Evolutionary conservation across 37 sponge, comb jelly and placozoan species (phyloP).

Genomic region (Hexactinellida sp.): DNA sequence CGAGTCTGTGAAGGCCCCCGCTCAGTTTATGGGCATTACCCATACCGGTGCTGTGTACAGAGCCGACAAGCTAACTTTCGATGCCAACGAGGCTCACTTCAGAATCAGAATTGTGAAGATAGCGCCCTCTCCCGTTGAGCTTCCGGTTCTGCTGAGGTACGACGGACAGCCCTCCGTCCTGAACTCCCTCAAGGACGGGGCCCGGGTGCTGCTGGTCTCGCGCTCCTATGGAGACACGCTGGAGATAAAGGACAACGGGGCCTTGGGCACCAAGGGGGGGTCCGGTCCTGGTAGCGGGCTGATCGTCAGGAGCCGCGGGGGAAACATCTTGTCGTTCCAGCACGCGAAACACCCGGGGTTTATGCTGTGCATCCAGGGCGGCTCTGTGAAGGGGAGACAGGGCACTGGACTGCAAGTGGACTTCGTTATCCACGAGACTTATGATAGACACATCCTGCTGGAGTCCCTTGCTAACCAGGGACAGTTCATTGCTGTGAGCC

Average conservation of each 20-base stretch:
- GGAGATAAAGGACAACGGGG: not conserved
- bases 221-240: not conserved
- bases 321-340: not conserved
- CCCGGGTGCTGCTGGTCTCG: not conserved
- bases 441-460: not conserved
- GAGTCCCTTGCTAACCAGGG: not conserved
- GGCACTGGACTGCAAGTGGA: not conserved
- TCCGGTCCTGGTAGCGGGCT: not conserved
- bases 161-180: not conserved
- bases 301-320: not conserved
- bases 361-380: not conserved
- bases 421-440: not conserved
- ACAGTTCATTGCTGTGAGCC: not conserved
- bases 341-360: not conserved
- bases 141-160: not conserved
- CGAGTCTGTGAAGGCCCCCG: not conserved
- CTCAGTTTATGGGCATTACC: not conserved
- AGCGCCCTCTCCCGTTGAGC: not conserved
- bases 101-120: slow-evolving; percentile 9
- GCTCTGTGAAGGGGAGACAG: not conserved
- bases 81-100: not conserved
- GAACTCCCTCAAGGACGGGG: not conserved
- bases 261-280: not conserved
- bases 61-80: not conserved
- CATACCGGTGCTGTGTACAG: not conserved